phyloP scores from a whole-genome alignment of 2,888 invertebrate genomes.

The Hypolimnas misippus region DNA sequence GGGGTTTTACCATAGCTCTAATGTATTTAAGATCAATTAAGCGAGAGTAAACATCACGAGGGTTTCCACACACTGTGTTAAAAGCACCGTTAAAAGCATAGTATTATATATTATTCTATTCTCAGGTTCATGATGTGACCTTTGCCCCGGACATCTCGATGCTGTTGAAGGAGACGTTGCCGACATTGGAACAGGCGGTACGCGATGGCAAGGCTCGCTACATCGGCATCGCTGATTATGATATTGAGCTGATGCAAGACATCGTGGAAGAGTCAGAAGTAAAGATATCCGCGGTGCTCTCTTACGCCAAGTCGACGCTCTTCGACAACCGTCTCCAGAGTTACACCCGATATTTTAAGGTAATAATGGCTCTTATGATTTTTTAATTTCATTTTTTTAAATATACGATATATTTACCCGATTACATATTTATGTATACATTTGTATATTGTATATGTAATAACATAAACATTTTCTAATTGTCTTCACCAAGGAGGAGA shows the following conservation, averaged over 20 bases:
- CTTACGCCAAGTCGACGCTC: slow-evolving; percentile 92
- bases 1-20: too few species aligned
- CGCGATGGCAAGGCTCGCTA: slow-evolving; percentile 88
- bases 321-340: slow-evolving; percentile 90
- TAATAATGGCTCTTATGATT: slow-evolving; percentile 54
- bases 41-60: too few species aligned
- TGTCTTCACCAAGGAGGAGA: too few species aligned
- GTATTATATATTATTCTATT: too few species aligned
- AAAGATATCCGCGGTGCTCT: slow-evolving; percentile 88
- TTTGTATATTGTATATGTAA: too few species aligned
- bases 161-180: slow-evolving; percentile 93
- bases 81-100: neutral
- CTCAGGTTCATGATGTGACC: slow-evolving; percentile 96
- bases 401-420: too few species aligned
- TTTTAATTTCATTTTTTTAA: too few species aligned
- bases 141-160: slow-evolving; percentile 90
- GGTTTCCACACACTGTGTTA: neutral
- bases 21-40: too few species aligned
- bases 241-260: slow-evolving; percentile 89
- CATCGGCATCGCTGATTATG: slow-evolving; percentile 95
- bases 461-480: too few species aligned
- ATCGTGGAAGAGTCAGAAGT: slow-evolving; percentile 86
- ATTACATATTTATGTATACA: too few species aligned
- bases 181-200: slow-evolving; percentile 89
- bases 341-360: slow-evolving; percentile 90